Base-by-base conservation (phyloP, 2,888 invertebrate genomes). In the Cloeon dipterum region DNA sequence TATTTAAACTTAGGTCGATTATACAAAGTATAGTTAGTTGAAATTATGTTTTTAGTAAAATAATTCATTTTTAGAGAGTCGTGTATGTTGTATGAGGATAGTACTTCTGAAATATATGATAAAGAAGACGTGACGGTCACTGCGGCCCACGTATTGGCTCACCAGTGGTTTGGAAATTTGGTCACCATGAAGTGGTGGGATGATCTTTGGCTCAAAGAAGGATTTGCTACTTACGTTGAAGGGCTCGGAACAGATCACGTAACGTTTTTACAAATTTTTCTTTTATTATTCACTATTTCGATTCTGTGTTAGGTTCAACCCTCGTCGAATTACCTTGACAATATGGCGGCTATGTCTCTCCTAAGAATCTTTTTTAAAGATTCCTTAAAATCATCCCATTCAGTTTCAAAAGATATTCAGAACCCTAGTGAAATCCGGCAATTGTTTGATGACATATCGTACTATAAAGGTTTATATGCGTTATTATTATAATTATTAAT, bases 111-210 rank as follows among this genome's bases (percentile, higher is more conserved):
- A 0, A 61, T 66, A 13, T 13, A 20, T n/a, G 25, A 13, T 14
- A 33, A 38, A 16, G 33, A 70, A 46, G 50, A 63, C 26, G 67
- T 74, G 5, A 70, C 71, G 2, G 64, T 70, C 17, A 68, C 72
- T 3, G 62, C 78, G 4, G 71, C 77, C 1, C 79, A 81, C 54
- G 79, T 81, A 53, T 52, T 81, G 36, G 69, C 76, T 2, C 85
- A 86, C 51, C 75, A 74, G 63, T 82, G 82, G 82, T 83, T 83
- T 53, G 82, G 82, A 8, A 79, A 81, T 57, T 56, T 77, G 49
- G 77, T 79, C 1, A 79, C 78, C 19, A 77, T 78, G 76, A 69
- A 70, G 50, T 79, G 78, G 78, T 79, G 78, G 78, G 73, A 74
- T 0, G 77, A 78, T 52, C 53, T 78, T 7, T 78, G 77, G 77